Conservation (phyloP, 2,888 invertebrate genomes). For the Gryllus longicercus region DNA sequence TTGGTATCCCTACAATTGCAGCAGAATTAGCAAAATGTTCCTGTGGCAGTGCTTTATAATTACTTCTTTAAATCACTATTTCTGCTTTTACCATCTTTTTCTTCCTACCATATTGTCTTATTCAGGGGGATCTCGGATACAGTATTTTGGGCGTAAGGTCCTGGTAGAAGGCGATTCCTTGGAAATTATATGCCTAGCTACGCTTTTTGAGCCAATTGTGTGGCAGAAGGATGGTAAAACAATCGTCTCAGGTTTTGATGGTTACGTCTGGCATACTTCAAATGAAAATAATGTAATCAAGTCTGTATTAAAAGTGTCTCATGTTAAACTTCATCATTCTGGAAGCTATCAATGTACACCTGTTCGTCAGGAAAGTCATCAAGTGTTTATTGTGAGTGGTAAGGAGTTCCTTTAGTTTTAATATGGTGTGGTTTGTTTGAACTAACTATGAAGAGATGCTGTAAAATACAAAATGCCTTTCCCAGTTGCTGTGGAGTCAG, state of each 20-base stretch:
- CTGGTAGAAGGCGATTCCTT: slow-evolving; percentile 39
- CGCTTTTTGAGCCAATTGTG: slow-evolving; percentile 38
- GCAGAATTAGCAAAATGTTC: too few species aligned
- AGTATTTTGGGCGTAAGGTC: not conserved
- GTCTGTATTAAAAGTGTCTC: slow-evolving; percentile 35
- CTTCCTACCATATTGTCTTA: not conserved
- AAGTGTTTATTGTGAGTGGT: slow-evolving; percentile 39
- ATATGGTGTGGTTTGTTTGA: not conserved
- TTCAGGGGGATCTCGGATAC: not conserved
- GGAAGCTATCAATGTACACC: slow-evolving; percentile 40
- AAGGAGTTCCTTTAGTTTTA: slow-evolving; percentile 34
- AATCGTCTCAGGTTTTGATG: slow-evolving; percentile 30
- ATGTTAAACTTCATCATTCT: slow-evolving; percentile 37
- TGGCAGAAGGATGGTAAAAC: slow-evolving; percentile 39
- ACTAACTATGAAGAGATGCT: too few species aligned
- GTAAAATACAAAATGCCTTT: too few species aligned
- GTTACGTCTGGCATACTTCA: slow-evolving; percentile 5
- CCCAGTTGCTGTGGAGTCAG: too few species aligned
- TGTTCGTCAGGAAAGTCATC: slow-evolving; percentile 36
- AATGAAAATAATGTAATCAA: slow-evolving; percentile 30
- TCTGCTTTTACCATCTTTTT: not conserved
- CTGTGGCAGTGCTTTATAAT: too few species aligned
- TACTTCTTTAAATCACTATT: too few species aligned
- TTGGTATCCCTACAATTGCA: too few species aligned
- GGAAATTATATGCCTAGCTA: slow-evolving; percentile 39